Evolutionary conservation across 2,797 vertebrate species (phyloP).

Genomic region (Pipistrellus kuhlii): DNA sequence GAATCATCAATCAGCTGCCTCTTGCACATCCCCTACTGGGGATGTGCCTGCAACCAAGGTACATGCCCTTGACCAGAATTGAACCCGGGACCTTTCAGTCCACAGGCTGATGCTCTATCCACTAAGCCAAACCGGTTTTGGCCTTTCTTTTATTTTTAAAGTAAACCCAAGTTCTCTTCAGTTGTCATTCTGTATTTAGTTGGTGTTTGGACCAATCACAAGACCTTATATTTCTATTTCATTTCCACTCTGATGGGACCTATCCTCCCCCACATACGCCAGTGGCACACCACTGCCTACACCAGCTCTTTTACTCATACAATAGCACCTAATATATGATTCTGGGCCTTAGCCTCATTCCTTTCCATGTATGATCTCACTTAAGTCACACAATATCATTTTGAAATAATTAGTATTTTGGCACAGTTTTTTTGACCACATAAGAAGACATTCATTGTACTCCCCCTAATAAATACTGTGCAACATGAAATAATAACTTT

Average conservation of each 20-base stretch:
- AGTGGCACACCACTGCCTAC: background rate
- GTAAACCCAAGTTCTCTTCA: constrained; percentile 37
- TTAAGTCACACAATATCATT: background rate
- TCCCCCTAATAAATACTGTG: background rate
- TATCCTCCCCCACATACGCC: background rate
- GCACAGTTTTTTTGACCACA: constrained; percentile 39
- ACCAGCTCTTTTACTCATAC: background rate
- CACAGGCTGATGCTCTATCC: too few relatives aligned
- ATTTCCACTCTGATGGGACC: constrained; percentile 23
- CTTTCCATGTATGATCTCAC: background rate
- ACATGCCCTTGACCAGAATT: too few relatives aligned
- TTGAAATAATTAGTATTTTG: constrained; percentile 19
- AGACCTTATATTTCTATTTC: constrained; percentile 24
- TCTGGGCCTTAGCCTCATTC: background rate
- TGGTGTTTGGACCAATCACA: constrained; percentile 56
- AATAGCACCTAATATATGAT: constrained; percentile 20
- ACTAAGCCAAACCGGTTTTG: too few relatives aligned
- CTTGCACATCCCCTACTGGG: too few relatives aligned
- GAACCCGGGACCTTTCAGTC: too few relatives aligned
- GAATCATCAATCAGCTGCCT: too few relatives aligned
- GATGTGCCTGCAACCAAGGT: too few relatives aligned
- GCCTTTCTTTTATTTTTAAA: background rate
- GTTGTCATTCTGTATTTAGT: constrained; percentile 25
- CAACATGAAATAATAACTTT: background rate
- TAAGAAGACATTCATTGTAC: constrained; percentile 20